Percentiles rank a stretch among this genome's conserved stretches.
phyloP scores from a whole-genome alignment of 1,140 invertebrate species.

The Zophobas morio region DNA sequence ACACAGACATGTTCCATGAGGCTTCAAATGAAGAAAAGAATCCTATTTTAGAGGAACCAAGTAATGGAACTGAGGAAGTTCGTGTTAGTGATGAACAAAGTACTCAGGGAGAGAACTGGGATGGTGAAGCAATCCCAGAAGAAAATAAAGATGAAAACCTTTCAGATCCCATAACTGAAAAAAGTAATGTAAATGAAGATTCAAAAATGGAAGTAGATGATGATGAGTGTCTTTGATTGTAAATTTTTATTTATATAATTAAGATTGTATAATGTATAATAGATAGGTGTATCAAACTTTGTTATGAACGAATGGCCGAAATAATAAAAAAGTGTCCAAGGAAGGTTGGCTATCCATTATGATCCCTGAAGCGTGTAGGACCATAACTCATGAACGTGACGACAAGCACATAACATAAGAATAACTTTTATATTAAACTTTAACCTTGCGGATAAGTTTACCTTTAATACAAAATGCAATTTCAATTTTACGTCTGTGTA shows the following conservation, averaged over 20 bases:
- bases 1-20: constrained; percentile 17
- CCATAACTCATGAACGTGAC: constrained; percentile 34
- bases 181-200: neutral
- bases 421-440: constrained; percentile 41
- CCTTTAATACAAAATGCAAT: constrained; percentile 43
- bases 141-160: constrained; percentile 10
- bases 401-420: constrained; percentile 37
- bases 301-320: constrained; percentile 28
- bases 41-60: neutral
- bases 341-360: neutral
- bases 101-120: constrained; percentile 28
- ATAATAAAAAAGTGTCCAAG: constrained; percentile 10
- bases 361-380: constrained; percentile 13
- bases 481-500: constrained; percentile 43
- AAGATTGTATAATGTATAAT: constrained; percentile 35
- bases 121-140: constrained; percentile 13
- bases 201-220: constrained; percentile 21
- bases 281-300: constrained; percentile 44
- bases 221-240: constrained; percentile 44
- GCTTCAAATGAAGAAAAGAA: constrained; percentile 8
- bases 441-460: constrained; percentile 42
- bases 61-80: constrained; percentile 16
- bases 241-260: constrained; percentile 44
- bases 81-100: constrained; percentile 5
- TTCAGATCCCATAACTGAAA: neutral